A percentile compares a stretch with the other conserved stretches of the same genome.
Evolutionary conservation across 2,113 vertebrate species (phyloP).

Genomic region (Lonchura striata): DNA sequence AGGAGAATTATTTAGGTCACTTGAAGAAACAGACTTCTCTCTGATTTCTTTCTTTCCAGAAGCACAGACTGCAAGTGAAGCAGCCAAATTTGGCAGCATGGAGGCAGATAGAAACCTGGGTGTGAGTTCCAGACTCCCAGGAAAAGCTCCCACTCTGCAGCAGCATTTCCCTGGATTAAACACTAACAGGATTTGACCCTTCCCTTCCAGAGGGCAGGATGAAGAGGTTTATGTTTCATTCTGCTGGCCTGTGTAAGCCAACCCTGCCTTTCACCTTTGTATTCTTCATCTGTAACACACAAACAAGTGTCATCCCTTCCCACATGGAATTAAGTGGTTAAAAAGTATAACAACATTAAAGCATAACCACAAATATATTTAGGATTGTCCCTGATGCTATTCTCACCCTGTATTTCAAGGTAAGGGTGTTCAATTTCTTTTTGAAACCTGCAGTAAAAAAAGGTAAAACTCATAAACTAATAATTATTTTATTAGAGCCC

Average conservation of each 20-base stretch:
- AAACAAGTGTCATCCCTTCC: neutral
- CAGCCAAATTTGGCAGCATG: neutral
- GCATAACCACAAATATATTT: neutral
- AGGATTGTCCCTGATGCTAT: neutral
- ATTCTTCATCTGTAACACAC: neutral
- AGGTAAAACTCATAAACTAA: neutral
- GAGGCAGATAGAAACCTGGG: neutral
- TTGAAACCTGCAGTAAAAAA: neutral
- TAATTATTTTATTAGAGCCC: neutral
- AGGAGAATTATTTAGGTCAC: slow-evolving; percentile 7
- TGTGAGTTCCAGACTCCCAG: neutral
- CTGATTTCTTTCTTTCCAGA: neutral
- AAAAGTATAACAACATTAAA: neutral
- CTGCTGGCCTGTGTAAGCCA: neutral
- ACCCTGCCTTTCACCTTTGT: neutral
- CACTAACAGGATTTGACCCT: neutral
- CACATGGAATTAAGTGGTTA: neutral
- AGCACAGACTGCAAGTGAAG: neutral
- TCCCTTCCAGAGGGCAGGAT: neutral
- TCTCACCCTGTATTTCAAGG: neutral
- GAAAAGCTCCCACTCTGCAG: neutral
- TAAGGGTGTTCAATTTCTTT: neutral
- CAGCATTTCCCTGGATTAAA: neutral
- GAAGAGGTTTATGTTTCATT: neutral
- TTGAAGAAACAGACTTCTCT: neutral